Base-by-base conservation (phyloP, 2,888 invertebrate genomes). In the Ochropleura leucogaster region DNA sequence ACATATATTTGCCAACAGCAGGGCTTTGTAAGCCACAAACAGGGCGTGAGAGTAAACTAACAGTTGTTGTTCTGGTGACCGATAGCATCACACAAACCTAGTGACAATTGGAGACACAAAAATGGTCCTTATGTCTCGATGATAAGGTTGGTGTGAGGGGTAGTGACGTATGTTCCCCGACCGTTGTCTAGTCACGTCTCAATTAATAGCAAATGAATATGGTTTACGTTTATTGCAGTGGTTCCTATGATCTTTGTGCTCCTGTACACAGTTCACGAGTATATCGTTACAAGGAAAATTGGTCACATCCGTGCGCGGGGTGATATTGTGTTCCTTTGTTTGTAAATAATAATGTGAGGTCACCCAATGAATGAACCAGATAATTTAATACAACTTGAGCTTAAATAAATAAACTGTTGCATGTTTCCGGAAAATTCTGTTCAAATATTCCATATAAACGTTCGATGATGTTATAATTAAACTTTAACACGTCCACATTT, bases 21-120 rank as follows among this genome's bases (percentile, higher is more conserved):
- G 84, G 84, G 88, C 90, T 90, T 90, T 90, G 87, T 89, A 90
- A 91, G 79, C 88, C 87, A 90, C 92, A 93, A 94, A 93, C 91
- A 92, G 93, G 92, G 90, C 92, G 92, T 92, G 93, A 91, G 94
- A 93, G 92, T 91, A 88, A 89, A 85, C 87, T 90, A 90, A 89
- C 92, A 89, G 90, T 91, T 91, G 89, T 89, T 90, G 88, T 90
- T 90, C 87, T 86, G 78, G 65, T 90, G 86, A 82, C 87, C 88
- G 87, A 90, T 86, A 88, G 77, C 86, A 89, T 85, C 84, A 82
- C 68, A 72, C 86, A 89, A 80, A 89, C 89, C 90, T 90, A 85
- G 64, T 8, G 20, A 67, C 46, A 77, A 79, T 53, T 51, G 44
- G 30, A 18, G 76, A 67, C 69, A 62, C 77, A 79, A 89, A 90